phyloP scores from a whole-genome alignment of 2,888 invertebrate species.

The Cephonodes hylas region DNA sequence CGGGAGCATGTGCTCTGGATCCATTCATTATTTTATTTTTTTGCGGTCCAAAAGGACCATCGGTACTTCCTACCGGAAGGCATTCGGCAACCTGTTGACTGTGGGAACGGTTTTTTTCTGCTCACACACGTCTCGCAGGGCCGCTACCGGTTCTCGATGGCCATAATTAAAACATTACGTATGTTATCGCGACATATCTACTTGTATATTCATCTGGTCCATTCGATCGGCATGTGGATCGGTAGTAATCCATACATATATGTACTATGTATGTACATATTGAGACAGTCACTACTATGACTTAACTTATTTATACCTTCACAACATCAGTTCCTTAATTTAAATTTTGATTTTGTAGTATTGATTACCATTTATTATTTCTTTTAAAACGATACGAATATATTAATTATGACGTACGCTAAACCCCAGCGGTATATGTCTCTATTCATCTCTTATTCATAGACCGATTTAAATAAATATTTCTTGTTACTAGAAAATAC shows the following conservation, averaged over 20 bases:
- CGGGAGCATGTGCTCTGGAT: slow-evolving; percentile 62
- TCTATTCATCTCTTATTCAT: too few species aligned
- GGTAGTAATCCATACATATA: neutral
- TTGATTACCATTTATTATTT: too few species aligned
- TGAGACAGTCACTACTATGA: too few species aligned
- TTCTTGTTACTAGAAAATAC: too few species aligned
- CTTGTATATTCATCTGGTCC: slow-evolving; percentile 15
- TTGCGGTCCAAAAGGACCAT: slow-evolving; percentile 60
- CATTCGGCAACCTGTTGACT: slow-evolving; percentile 75
- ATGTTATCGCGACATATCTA: slow-evolving; percentile 31
- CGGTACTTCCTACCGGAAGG: slow-evolving; percentile 78
- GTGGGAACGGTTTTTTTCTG: slow-evolving; percentile 71
- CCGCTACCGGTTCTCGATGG: slow-evolving; percentile 40
- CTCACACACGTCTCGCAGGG: slow-evolving; percentile 49
- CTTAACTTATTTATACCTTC: too few species aligned
- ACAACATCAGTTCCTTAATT: too few species aligned
- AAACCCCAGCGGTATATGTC: too few species aligned
- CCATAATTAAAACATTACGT: slow-evolving; percentile 41
- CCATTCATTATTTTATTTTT: slow-evolving; percentile 54
- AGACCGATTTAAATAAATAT: too few species aligned
- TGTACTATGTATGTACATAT: too few species aligned
- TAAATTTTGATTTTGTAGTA: too few species aligned
- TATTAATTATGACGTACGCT: too few species aligned
- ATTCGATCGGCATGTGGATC: neutral
- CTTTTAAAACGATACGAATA: too few species aligned